Evolutionary conservation across 1,140 invertebrate species (phyloP), one percentile per base, ranked within the genome.

Genomic region (Drosophila dunni): DNA sequence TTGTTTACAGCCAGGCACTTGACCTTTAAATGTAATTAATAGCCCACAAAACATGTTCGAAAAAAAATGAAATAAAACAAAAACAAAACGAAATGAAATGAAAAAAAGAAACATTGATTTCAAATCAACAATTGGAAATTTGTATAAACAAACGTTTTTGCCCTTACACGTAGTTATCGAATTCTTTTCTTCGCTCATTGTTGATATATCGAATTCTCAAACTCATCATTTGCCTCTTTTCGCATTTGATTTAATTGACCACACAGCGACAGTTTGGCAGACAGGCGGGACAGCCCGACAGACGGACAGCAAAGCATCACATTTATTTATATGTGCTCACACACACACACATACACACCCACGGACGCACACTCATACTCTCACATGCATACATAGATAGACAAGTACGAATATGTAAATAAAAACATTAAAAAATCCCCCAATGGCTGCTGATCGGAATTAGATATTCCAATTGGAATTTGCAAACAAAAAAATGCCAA

Each of bases 11-110:
- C 36, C 60, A 61, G 63, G 56, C 81, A 84, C 81, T 83, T 83
- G 81, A 83, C 81, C 81, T 83, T 83, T 84, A 83, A 83, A 69
- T 80, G 81, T 84, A 83, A 84, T 83, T 84, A 84, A 83, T 84
- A 73, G 81, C 72, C 75, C 75, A 69, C 66, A 79, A 80, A 77
- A 82, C 79, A 83, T 80, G 81, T 77, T 80, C 24, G 24, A 29
- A 5, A 29, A 29, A 29, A 29, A 29, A 29, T 5, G 5, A 29
- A 29, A 29, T 4, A 29, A 29, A 29, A 29, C 3, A 3, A 29
- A 29, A 29, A 29, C 24, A 3, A 29, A 5, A 29, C 2, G 24
- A 29, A 29, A 29, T 29, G 24, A 29, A 29, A 29, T n/a, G n/a
- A 29, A 29, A 29, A 84, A 2, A 29, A 29, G 80, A 83, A 61